Base-by-base conservation (phyloP, 2,797 vertebrate species). In the Acanthiza pusilla region DNA sequence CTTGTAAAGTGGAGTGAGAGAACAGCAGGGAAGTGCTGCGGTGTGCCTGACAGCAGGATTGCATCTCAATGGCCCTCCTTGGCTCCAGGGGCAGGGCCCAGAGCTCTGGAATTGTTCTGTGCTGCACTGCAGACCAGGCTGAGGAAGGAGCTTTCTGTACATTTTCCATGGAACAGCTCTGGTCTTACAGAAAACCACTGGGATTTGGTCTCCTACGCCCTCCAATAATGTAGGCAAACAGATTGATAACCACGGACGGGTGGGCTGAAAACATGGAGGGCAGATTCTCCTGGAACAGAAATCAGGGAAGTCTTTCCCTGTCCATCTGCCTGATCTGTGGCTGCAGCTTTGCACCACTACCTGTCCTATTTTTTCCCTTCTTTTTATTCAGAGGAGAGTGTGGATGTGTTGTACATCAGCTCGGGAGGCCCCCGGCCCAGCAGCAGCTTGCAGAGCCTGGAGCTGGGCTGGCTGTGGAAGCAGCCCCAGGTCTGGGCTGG, bases 241-340 rank as follows among this genome's bases (percentile, higher is more conserved):
- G 71, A 34, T 45, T 38, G 16, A 23, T 3, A 74, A 43, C 27
- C 34, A 34, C 0, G 0, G 7, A 14, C 1, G 17, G 32, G 15
- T 9, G n/a, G 20, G 40, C 25, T 62, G 72, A n/a, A 79, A 68
- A 15, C 1, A 4, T 0, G 4, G 50, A 75, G 42, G 30, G 40
- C 30, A 82, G 51, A 16, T 38, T 48, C 23, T 72, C 23, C 50
- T 58, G 60, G 40, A 45, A n/a, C 17, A 85, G 79, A 62, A 80
- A 21, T 21, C 2, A 45, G 32, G 34, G 30, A 55, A 72, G 0
- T 20, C 42, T 81, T 45, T 61, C 71, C 42, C 16, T 72, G 70
- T 30, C 70, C 34, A 3, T 55, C 62, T 75, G 11, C 67, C n/a
- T 29, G 36, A 48, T 50, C 36, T 1, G 0, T 32, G 36, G 5